Conservation (phyloP, 2,113 vertebrate genomes). For the Octodon degus region DNA sequence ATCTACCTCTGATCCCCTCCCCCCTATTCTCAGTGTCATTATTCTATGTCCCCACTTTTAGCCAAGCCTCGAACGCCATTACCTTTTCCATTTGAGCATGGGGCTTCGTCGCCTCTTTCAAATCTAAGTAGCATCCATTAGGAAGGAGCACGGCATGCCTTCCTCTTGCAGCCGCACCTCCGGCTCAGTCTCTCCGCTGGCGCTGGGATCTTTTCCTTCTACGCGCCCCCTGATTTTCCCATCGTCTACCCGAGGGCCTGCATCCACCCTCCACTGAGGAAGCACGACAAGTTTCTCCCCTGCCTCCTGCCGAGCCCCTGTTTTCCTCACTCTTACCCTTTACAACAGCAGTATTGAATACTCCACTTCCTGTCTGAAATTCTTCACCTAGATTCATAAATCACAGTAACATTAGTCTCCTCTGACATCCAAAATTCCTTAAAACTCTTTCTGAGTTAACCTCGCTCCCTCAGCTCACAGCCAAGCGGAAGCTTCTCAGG, state of each 20-base stretch:
- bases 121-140: background rate
- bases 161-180: background rate
- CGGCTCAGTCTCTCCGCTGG: background rate
- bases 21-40: background rate
- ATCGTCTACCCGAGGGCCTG: background rate
- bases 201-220: background rate
- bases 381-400: background rate
- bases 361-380: background rate
- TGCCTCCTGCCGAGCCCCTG: background rate
- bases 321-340: background rate
- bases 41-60: background rate
- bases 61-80: background rate
- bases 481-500: background rate
- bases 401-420: background rate
- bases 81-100: background rate
- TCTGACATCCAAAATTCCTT: background rate
- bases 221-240: fast-evolving
- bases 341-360: background rate
- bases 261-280: background rate
- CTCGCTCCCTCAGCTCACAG: background rate
- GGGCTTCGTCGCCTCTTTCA: background rate
- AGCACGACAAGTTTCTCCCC: background rate
- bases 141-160: background rate
- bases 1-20: background rate
- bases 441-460: background rate